Evolutionary conservation across 2,113 vertebrate species (phyloP), one percentile per base, ranked within the genome.

Genomic region (Aix galericulata): DNA sequence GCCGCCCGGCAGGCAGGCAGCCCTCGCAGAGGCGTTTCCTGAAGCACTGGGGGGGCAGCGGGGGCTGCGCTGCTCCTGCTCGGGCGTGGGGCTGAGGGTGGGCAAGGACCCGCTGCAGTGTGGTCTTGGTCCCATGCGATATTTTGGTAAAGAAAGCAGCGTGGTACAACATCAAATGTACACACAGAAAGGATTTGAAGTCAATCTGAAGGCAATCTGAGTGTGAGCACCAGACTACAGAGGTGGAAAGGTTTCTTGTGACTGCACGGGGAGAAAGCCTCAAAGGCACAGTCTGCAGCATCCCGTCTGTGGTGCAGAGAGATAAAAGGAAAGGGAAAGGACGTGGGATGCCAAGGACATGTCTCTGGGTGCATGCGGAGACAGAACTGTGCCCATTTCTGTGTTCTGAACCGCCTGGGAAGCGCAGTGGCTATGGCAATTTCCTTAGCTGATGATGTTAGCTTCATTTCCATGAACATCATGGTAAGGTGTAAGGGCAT

Each of bases 11-110:
- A 9, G 14, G 67, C 23, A 36, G 59, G 56, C 56, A 32, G 59
- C 29, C 46, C 53, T 13, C 29, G 2, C 2, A 1, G 64, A 2
- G 42, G 23, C 13, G 1, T 8, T 17, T 3, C 56, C 36, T 6
- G 1, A 3, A 1, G 27, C 2, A 5, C 4, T 4, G 1, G 50
- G 9, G 2, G 17, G 40, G 8, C 31, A 3, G 5, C 38, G 73
- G 17, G 4, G 13, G 1, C 13, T 34, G 42, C 42, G 42, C 42
- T 44, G 42, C 16, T 44, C 15, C 63, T 36, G 53, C 26, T 1
- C 20, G 7, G 11, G 13, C 25, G 2, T 18, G 17, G 22, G 2
- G 12, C 3, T 9, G 23, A 18, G n/a, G 3, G 1, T 4, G 31
- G 38, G 60, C n/a, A 6, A 17, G 60, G 67, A 17, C 18, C 2